Evolutionary conservation across 2,113 vertebrate genomes (phyloP), one percentile per base, ranked within the genome.

Genomic region (Hoplias malabaricus): DNA sequence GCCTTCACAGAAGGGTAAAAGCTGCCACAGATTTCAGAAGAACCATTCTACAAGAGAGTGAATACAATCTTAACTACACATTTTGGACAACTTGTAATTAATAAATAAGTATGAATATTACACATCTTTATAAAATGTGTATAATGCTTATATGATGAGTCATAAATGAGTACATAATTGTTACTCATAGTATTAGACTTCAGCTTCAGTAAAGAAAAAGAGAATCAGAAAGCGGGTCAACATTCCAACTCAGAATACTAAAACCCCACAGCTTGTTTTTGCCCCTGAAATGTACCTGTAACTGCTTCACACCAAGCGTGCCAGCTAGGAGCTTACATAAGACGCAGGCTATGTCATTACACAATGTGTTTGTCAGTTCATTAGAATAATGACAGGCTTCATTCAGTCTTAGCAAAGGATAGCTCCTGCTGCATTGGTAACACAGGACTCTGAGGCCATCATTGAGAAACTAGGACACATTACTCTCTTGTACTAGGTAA

Each of bases 351-450:
- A 19, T 21, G 14, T 61, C 10, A 1, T 43, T 48, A 63, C 56
- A 62, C 38, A 29, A 25, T 16, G 13, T 46, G 23, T 29, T 46
- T 63, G 53, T 27, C 14, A 36, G 66, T 53, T 42, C 42, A 53
- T 70, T 53, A 62, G 29, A 19, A 31, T 76, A 68, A 68, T 56
- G 27, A 53, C 43, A 27, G 46, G 34, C 56, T 73, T 63, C 25
- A 19, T 29, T 66, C 19, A 57, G 40, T 68, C 50, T 73, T 25
- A 36, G 31, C 33, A 14, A 27, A 21, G 5, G 36, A 48, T 48
- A 46, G 23, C 38, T 53, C n/a, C 10, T 12, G 40, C 40, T 62
- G 54, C 25, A 73, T 13, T 33, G 14, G 27, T 27, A 48, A 57
- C 5, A 4, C 36, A 48, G 61, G 29, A 34, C 9, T 13, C 42